These are phyloP conservation scores for Spinibarbus caldwelli DNA, from an alignment of 2,797 vertebrate genomes.

Conservation along the genomic window DNA sequence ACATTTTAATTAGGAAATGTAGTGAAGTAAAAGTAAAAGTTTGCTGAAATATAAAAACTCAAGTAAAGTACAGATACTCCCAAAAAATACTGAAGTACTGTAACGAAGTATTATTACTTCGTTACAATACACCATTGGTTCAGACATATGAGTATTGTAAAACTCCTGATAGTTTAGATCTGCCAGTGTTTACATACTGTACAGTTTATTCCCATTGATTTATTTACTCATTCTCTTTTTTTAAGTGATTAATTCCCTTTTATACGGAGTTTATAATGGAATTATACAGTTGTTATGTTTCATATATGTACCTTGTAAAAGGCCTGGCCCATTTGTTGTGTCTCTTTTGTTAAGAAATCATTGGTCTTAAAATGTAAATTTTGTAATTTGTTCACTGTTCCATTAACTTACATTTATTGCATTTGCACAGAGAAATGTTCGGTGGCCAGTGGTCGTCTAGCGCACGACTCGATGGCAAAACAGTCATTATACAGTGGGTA, in stretches of 20 bases:
- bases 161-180: too few relatives aligned
- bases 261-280: not conserved
- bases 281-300: not conserved
- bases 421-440: slow-evolving; percentile 51
- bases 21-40: too few relatives aligned
- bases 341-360: not conserved
- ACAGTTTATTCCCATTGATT: not conserved
- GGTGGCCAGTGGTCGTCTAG: slow-evolving; percentile 61
- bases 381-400: not conserved
- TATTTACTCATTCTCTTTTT: not conserved
- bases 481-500: slow-evolving; percentile 64
- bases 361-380: not conserved
- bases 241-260: too few relatives aligned
- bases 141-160: too few relatives aligned
- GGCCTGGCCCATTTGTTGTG: not conserved
- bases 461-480: slow-evolving; percentile 60
- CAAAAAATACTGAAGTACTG: too few relatives aligned
- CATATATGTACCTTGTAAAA: not conserved
- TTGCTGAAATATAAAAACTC: too few relatives aligned
- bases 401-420: not conserved
- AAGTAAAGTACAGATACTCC: too few relatives aligned
- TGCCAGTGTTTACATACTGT: not conserved
- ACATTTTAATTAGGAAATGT: too few relatives aligned
- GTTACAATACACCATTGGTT: too few relatives aligned
- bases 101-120: too few relatives aligned